Base-by-base conservation (phyloP, 2,888 invertebrate genomes). In the Cephus rjabovi region DNA sequence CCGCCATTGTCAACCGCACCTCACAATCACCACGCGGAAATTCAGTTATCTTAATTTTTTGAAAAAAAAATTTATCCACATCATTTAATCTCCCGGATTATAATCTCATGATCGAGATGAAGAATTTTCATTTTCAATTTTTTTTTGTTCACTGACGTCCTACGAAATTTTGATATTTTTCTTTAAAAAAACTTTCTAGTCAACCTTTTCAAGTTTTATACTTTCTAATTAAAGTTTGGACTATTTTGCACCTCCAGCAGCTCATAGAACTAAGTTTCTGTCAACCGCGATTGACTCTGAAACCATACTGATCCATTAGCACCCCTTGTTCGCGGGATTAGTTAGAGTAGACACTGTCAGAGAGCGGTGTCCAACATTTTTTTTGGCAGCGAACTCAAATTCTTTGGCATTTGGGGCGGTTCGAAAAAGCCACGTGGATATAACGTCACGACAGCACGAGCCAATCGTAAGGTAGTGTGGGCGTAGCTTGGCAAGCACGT, bases 401-500 rank as follows among this genome's bases (percentile, higher is more conserved):
- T 88, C 87, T 86, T 87, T 80, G 83, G 80, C 73, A 76, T 83
- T 83, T 80, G 88, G 89, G 90, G 89, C 89, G 87, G 81, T 81
- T 86, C 84, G 75, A 83, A 86, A 86, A 85, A 85, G 84, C 89
- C 89, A 88, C 89, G 88, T 88, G 90, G 87, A 86, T 81, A 77
- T 82, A 80, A 88, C 90, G 89, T 88, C 87, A 85, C 79, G 73
- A 75, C 68, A 6, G n/a, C n/a, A 35, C 71, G 79, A 77, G 81
- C 90, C 90, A 90, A 90, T 90, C 85, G 81, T 75, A 78, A 70
- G 69, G 69, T 75, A 81, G 77, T 78, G 81, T 88, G 90, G 90
- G 90, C 90, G 90, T 87, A 85, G 85, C 90, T 90, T 90, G 90
- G 90, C 90, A 89, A 85, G 83, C 86, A 86, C 86, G 84, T 86